Percentiles rank a stretch among this genome's conserved stretches.
phyloP scores from a whole-genome alignment of 2,113 vertebrate species.

The Myrmecobius fasciatus region DNA sequence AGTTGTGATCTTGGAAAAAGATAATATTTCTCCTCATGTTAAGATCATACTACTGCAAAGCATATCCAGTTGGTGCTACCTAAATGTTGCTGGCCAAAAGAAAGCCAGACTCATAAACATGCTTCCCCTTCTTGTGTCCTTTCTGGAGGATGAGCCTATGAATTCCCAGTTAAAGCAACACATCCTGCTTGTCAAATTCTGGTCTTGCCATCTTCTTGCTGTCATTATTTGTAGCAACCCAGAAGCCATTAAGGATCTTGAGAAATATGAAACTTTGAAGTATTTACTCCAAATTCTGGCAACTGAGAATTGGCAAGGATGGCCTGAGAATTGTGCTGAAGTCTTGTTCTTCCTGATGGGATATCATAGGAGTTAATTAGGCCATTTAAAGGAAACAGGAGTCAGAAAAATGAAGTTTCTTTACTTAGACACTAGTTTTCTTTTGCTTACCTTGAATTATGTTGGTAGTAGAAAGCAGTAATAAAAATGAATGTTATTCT shows the following conservation, averaged over 20 bases:
- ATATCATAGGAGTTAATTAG: slow-evolving; percentile 43
- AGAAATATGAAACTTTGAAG: fast-evolving
- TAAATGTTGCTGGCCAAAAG: slow-evolving; percentile 63
- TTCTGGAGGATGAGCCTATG: not conserved
- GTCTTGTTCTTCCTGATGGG: slow-evolving; percentile 65
- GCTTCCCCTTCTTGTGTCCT: not conserved
- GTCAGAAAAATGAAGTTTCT: not conserved
- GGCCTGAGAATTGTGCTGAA: slow-evolving; percentile 71
- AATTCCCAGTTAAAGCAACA: not conserved
- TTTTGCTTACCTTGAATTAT: not conserved
- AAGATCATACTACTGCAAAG: slow-evolving; percentile 64
- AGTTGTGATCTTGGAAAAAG: slow-evolving; percentile 17
- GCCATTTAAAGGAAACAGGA: not conserved
- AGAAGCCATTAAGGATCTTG: slow-evolving; percentile 28
- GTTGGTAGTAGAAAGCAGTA: slow-evolving; percentile 15
- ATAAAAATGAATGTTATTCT: not conserved
- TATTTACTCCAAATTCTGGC: slow-evolving; percentile 47
- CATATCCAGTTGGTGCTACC: slow-evolving; percentile 59
- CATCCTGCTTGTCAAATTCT: slow-evolving; percentile 59
- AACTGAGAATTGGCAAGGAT: slow-evolving; percentile 55
- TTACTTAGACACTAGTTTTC: not conserved
- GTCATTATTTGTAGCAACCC: slow-evolving; percentile 73
- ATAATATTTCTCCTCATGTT: not conserved
- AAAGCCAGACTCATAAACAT: slow-evolving; percentile 16
- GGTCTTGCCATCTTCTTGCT: slow-evolving; percentile 69